These are phyloP conservation scores for Calyptomena viridis DNA, from an alignment of 2,113 vertebrate genomes.

Conservation along the genomic window DNA sequence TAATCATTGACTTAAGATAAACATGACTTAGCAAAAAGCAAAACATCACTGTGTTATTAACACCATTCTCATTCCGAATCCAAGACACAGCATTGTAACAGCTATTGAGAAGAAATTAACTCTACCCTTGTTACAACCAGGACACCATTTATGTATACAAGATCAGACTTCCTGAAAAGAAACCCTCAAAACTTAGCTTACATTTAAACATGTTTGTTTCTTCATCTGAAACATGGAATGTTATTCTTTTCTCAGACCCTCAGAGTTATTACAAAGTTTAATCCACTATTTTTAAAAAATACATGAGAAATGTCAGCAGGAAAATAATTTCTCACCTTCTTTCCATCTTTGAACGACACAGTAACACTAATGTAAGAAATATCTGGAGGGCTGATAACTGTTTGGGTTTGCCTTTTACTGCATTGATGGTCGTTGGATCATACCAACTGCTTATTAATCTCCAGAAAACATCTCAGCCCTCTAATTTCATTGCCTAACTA, in stretches of 20 bases:
- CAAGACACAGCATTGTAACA: not conserved
- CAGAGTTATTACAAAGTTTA: not conserved
- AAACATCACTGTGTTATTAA: not conserved
- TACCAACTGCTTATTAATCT: conserved; percentile 31
- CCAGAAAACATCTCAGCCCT: conserved; percentile 47
- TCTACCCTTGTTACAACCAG: not conserved
- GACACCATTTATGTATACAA: not conserved
- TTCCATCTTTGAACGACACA: conserved; percentile 55
- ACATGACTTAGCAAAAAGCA: not conserved
- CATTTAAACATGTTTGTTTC: not conserved
- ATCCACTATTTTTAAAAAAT: not conserved
- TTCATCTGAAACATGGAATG: not conserved
- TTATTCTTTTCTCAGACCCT: not conserved
- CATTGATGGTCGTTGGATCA: conserved; percentile 42
- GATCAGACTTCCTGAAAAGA: not conserved
- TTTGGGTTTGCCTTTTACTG: conserved; percentile 47
- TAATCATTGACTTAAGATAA: not conserved
- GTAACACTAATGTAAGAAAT: conserved; percentile 18
- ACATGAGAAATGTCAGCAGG: not conserved
- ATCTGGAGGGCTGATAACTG: conserved; percentile 17
- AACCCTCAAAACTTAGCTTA: not conserved
- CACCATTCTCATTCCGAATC: not conserved
- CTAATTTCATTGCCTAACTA: conserved; percentile 38
- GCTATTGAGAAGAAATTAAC: not conserved
- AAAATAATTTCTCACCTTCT: conserved; percentile 30